Base-by-base conservation (phyloP, 2,888 invertebrate genomes). In the Drosophila mimica region DNA sequence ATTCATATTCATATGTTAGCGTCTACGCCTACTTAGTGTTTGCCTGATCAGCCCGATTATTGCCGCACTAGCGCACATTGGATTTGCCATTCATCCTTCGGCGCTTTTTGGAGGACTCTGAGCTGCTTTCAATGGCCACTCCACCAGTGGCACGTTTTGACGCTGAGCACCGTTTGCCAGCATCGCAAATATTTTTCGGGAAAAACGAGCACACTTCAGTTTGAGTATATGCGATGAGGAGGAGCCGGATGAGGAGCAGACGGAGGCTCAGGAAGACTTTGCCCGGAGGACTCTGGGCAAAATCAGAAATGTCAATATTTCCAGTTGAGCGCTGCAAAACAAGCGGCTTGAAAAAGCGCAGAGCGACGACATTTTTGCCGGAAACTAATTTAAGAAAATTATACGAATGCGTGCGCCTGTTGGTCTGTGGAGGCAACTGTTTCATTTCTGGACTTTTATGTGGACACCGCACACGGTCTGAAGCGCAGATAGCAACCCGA, bases 331-430 rank as follows among this genome's bases (percentile, higher is more conserved):
- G 82, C 56, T 57, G 66, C 68, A 77, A 76, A 83, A 86, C 74
- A 88, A 86, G 83, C 70, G 76, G 70, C 74, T 74, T 72, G 85
- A 73, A 79, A 66, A 71, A 79, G 69, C 79, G 68, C 68, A 71
- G 59, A 60, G 54, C 76, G 57, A 80, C 70, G 70, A 66, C 79
- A 79, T 71, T 79, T 79, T 69, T 70, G 74, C 85, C 81, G 86
- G 85, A 86, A 88, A 88, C 88, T 86, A 86, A 86, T 86, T 86
- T 88, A 80, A 76, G 78, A 86, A 86, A 76, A 82, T 86, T 81
- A 81, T 75, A 70, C 78, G 76, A 65, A 74, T 59, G 67, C 75
- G 61, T 61, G 49, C 46, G 58, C 34, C 48, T 61, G 25, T 25
- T 54, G 61, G 28, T 62, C 49, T 40, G 48, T 28, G 59, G 56